A percentile compares a stretch with the other conserved stretches of the same genome.
These are phyloP conservation scores for Bathynomus jamesi DNA, from an alignment of 1,140 invertebrate genomes.

Conservation along the genomic window DNA sequence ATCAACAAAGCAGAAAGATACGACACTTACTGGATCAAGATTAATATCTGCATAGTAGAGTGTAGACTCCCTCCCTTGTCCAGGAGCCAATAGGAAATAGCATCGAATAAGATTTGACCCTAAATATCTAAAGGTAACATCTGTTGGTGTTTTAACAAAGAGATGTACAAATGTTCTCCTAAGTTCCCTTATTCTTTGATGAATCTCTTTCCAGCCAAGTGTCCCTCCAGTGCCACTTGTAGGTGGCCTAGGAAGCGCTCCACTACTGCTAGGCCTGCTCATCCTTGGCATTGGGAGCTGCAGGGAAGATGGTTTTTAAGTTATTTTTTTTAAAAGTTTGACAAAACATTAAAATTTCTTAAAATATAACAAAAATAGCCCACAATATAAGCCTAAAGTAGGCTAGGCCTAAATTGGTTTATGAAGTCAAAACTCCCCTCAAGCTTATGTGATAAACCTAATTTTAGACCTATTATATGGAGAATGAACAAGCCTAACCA, in stretches of 20 bases:
- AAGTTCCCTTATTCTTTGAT: constrained; percentile 30
- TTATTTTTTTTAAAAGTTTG: neutral
- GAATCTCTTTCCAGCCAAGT: constrained; percentile 27
- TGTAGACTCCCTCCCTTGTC: constrained; percentile 33
- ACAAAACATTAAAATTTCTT: too few species aligned
- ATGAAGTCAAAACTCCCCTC: too few species aligned
- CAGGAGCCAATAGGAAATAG: constrained; percentile 35
- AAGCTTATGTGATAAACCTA: too few species aligned
- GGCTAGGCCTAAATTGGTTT: too few species aligned
- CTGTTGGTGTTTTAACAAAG: constrained; percentile 34
- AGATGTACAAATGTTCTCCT: constrained; percentile 32
- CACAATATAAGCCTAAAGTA: too few species aligned
- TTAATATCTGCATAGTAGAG: constrained; percentile 35
- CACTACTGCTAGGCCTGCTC: neutral
- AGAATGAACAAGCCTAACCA: too few species aligned
- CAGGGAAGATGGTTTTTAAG: neutral
- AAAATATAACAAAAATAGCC: too few species aligned
- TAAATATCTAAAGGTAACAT: constrained; percentile 30
- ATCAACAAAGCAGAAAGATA: too few species aligned
- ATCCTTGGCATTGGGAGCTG: neutral
- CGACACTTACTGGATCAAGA: constrained; percentile 27
- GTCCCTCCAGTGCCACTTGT: constrained; percentile 9
- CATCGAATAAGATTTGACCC: constrained; percentile 22
- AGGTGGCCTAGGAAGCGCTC: neutral
- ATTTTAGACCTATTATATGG: too few species aligned